A percentile compares a stretch with the other conserved stretches of the same genome.
phyloP scores from a whole-genome alignment of 2,888 invertebrate genomes.

The Camptogramma bilineatum region DNA sequence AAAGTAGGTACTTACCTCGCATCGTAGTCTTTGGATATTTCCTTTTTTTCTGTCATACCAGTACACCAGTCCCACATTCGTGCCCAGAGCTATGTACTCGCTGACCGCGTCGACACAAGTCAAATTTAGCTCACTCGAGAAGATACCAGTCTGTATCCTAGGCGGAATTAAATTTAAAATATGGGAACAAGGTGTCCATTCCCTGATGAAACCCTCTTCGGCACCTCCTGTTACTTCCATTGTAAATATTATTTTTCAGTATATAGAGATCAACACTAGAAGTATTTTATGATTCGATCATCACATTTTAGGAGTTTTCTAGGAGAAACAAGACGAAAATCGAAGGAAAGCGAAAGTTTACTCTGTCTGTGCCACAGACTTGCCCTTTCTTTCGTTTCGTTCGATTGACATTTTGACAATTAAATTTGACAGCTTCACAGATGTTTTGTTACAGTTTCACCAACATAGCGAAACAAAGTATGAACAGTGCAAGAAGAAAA shows the following conservation, averaged over 20 bases:
- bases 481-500: background rate
- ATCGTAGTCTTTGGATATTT: constrained; percentile 90
- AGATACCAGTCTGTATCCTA: constrained; percentile 90
- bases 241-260: constrained; percentile 12
- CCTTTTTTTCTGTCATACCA: constrained; percentile 93
- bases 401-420: too few relatives aligned
- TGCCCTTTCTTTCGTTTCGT: too few relatives aligned
- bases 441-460: background rate
- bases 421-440: background rate
- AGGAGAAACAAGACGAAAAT: constrained; percentile 34
- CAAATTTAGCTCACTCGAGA: constrained; percentile 89
- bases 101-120: constrained; percentile 94
- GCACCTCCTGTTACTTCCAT: constrained; percentile 79
- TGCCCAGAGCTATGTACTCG: constrained; percentile 93
- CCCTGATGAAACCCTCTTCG: constrained; percentile 86
- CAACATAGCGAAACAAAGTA: background rate
- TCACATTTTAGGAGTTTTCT: constrained; percentile 40
- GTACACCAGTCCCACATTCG: constrained; percentile 93
- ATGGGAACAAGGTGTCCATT: constrained; percentile 93
- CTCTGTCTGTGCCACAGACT: constrained; percentile 14
- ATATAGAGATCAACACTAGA: constrained; percentile 2
- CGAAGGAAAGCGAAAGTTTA: constrained; percentile 40
- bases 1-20: constrained; percentile 87
- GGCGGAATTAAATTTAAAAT: constrained; percentile 91
- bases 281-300: constrained; percentile 40